Evolutionary conservation across 2,797 vertebrate genomes (phyloP).

Genomic region (Amblyraja radiata): DNA sequence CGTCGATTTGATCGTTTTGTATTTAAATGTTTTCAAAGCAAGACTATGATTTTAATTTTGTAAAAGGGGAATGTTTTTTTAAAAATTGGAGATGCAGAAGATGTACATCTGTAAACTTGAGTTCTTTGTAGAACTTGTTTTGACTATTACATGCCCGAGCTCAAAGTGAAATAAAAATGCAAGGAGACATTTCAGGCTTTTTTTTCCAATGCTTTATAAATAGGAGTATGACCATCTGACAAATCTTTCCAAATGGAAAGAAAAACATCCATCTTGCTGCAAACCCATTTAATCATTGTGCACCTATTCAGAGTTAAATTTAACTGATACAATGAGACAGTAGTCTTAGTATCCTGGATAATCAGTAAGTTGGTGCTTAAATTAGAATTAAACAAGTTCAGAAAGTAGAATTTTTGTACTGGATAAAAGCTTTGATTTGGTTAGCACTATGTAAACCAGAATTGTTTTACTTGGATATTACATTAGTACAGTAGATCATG

Average conservation of each 20-base stretch:
- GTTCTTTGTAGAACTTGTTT: slow-evolving; percentile 33
- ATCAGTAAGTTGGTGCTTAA: background rate
- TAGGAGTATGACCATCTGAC: background rate
- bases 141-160: background rate
- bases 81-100: background rate
- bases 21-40: slow-evolving; percentile 15
- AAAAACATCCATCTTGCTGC: background rate
- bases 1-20: slow-evolving; percentile 5
- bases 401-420: background rate
- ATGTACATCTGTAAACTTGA: background rate
- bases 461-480: too few relatives aligned
- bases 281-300: slow-evolving; percentile 4
- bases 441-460: background rate
- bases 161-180: background rate
- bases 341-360: background rate
- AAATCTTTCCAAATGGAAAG: slow-evolving; percentile 23
- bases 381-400: background rate
- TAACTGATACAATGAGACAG: too few relatives aligned
- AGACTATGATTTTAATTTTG: slow-evolving; percentile 27
- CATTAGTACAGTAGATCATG: too few relatives aligned
- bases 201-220: slow-evolving; percentile 40
- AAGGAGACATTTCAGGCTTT: background rate
- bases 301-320: background rate
- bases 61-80: slow-evolving; percentile 1
- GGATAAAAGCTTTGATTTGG: background rate